phyloP scores from a whole-genome alignment of 2,113 vertebrate species.

The Lathamus discolor region DNA sequence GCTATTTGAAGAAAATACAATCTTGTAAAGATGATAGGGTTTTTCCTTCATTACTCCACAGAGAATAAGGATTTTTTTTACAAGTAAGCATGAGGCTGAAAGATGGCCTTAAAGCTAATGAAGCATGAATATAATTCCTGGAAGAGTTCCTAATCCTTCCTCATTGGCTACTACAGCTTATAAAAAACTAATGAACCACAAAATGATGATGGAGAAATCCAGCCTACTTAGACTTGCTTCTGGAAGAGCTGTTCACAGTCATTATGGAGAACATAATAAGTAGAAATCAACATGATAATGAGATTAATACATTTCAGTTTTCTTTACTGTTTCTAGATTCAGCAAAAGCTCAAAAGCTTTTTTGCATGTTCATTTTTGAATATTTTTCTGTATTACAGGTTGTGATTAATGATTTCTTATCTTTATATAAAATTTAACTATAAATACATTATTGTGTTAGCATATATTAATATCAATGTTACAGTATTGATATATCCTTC shows the following conservation, averaged over 20 bases:
- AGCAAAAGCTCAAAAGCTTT: neutral
- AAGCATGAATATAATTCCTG: constrained; percentile 15
- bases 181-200: constrained; percentile 58
- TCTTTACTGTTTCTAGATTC: neutral
- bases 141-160: constrained; percentile 50
- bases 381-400: neutral
- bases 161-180: constrained; percentile 27
- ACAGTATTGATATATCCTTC: neutral
- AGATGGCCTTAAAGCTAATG: constrained; percentile 62
- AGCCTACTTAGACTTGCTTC: constrained; percentile 30
- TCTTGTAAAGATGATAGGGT: neutral
- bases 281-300: neutral
- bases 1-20: neutral
- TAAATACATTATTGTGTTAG: neutral
- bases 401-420: neutral
- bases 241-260: neutral
- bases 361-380: neutral
- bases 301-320: neutral
- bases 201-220: constrained; percentile 59
- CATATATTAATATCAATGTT: neutral
- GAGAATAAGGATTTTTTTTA: neutral
- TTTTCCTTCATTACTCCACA: constrained; percentile 30
- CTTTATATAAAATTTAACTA: neutral
- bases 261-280: neutral
- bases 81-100: constrained; percentile 14